Base-by-base conservation (phyloP, 1,140 invertebrate species). In the Drosophila pseudoobscura region DNA sequence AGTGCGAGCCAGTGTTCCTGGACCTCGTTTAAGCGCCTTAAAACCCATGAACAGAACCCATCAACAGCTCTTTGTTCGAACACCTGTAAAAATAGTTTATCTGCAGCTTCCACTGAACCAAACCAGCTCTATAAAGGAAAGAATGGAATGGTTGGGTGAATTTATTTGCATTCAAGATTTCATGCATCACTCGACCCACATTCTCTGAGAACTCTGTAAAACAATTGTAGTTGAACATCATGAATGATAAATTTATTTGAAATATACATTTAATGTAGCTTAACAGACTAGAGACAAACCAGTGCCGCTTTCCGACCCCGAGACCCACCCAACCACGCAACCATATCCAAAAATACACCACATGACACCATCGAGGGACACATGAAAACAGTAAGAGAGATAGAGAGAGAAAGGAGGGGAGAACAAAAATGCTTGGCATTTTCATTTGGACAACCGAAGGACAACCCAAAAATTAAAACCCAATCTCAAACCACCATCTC, bases 231-330 rank as follows among this genome's bases (percentile, higher is more conserved):
- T 13, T 39, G 35, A 39, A 70, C 52, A 70, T 57, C 66, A 35
- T 57, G 66, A 69, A 66, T 70, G 3, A 70, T 70, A 24, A 45
- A 68, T 54, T 62, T 69, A 69, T 61, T 54, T 46, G 54, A 59
- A 71, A 59, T 59, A 70, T 71, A 65, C 53, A 64, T 80, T 55
- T 59, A 41, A 57, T 43, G 15, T 41, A 70, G 56, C 68, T 70
- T 71, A 65, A 43, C 7, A 13, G 56, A 53, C 64, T 56, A 66
- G 50, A 56, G 26, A 55, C 66, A 59, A 65, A 66, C 49, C 68
- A 71, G 74, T 82, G 82, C 63, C 82, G 82, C 80, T 84, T 65
- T 65, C 82, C 80, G 80, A 84, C 80, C 68, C 72, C 66, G 53
- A 66, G 49, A 50, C 76, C 80, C 80, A 29, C 76, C 80, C 80